phyloP scores from a whole-genome alignment of 64 coral and sea anemone species.

The Pachyseris speciosa region DNA sequence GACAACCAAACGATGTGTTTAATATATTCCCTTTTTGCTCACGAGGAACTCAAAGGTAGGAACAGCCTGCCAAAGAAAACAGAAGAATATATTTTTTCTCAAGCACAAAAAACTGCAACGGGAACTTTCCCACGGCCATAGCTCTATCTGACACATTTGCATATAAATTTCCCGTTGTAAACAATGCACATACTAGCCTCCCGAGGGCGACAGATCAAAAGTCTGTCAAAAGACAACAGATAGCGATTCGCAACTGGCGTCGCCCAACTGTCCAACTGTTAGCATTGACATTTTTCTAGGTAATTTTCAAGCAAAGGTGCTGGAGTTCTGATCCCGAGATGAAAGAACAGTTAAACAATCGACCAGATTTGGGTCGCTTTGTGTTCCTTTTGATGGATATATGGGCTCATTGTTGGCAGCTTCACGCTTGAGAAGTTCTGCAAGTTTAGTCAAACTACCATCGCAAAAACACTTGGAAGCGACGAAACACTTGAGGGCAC shows the following conservation, averaged over 20 bases:
- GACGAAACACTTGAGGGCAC: background rate
- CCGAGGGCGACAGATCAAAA: background rate
- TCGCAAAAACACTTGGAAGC: background rate
- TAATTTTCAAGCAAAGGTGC: background rate
- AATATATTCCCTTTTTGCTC: background rate
- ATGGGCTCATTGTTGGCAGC: slow-evolving; percentile 7
- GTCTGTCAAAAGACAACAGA: background rate
- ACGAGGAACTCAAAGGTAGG: background rate
- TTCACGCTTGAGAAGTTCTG: slow-evolving; percentile 35
- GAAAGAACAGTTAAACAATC: background rate
- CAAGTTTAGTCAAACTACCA: background rate
- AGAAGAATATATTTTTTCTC: background rate
- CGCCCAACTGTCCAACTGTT: no score
- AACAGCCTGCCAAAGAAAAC: background rate
- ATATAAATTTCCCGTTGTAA: slow-evolving; percentile 3
- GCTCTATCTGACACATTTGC: background rate
- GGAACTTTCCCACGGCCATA: slow-evolving; percentile 37
- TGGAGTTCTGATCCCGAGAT: background rate
- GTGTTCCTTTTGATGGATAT: background rate
- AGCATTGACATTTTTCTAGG: background rate
- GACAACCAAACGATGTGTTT: background rate
- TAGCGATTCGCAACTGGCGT: background rate
- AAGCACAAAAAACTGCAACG: background rate
- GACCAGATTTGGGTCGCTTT: background rate
- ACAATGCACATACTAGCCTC: background rate